phyloP scores from a whole-genome alignment of 1,140 invertebrate genomes.

The Ceratitis capitata region DNA sequence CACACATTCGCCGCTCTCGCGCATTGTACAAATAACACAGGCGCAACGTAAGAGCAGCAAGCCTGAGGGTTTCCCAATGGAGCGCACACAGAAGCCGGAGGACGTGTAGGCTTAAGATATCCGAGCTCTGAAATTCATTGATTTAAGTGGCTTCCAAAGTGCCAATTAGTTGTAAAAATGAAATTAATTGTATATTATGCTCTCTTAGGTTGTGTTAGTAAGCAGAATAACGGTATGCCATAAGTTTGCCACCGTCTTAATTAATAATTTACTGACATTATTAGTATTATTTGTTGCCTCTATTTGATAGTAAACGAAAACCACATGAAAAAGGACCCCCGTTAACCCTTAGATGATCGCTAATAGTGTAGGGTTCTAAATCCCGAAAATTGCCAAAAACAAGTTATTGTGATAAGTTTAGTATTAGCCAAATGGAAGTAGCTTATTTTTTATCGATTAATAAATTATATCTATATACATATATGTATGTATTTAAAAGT shows the following conservation, averaged over 20 bases:
- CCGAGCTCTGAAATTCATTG: neutral
- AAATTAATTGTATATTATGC: too few relatives aligned
- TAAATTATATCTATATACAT: neutral
- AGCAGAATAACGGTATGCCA: neutral
- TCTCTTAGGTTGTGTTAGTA: neutral
- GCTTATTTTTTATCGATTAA: neutral
- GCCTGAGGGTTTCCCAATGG: conserved; percentile 50
- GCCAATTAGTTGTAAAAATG: neutral
- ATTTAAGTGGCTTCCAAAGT: neutral
- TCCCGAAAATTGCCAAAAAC: conserved; percentile 25
- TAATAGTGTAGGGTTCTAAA: neutral
- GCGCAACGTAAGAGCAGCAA: conserved; percentile 63
- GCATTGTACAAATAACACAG: conserved; percentile 62
- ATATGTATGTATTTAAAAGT: too few relatives aligned
- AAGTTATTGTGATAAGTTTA: conserved; percentile 18
- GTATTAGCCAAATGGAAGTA: neutral
- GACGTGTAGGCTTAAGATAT: neutral
- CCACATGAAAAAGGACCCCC: too few relatives aligned
- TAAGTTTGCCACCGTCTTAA: conserved; percentile 6
- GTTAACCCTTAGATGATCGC: neutral
- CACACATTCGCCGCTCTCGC: conserved; percentile 61
- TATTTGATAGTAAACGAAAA: too few relatives aligned
- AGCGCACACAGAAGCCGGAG: conserved; percentile 24
- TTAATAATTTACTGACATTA: neutral
- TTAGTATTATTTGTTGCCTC: conserved; percentile 29